A percentile compares a stretch with the other conserved stretches of the same genome.
Conservation (phyloP, 2,888 invertebrate genomes). For the Trichogramma evanescens region DNA sequence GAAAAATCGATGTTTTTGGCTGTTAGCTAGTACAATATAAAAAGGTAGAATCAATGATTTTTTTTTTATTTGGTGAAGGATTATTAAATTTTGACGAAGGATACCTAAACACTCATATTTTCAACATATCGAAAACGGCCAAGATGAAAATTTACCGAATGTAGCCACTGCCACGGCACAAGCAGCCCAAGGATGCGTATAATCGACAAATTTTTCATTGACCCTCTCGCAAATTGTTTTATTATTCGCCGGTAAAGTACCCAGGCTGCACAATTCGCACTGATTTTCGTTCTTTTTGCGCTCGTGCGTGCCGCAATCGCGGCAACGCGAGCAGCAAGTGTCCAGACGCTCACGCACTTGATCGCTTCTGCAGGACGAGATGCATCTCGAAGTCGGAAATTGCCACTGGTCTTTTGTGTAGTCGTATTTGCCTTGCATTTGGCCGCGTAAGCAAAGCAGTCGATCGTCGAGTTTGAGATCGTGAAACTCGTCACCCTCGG, state of each 20-base stretch:
- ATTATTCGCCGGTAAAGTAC: slow-evolving; percentile 40
- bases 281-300: slow-evolving; percentile 44
- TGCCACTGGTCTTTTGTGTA: slow-evolving; percentile 39
- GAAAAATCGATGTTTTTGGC: no score
- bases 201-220: slow-evolving; percentile 48
- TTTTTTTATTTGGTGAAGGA: no score
- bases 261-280: slow-evolving; percentile 48
- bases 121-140: not conserved
- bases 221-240: slow-evolving; percentile 45
- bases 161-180: slow-evolving; percentile 47
- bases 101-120: not conserved
- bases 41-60: no score
- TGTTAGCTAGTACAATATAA: no score
- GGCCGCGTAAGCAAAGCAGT: not conserved
- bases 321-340: slow-evolving; percentile 53
- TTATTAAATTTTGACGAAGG: no score
- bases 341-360: slow-evolving; percentile 46
- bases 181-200: slow-evolving; percentile 49
- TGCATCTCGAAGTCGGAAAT: slow-evolving; percentile 48
- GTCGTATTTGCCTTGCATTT: slow-evolving; percentile 12
- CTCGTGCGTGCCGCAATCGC: slow-evolving; percentile 47
- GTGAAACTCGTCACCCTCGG: not conserved
- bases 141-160: slow-evolving; percentile 27
- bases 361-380: slow-evolving; percentile 42
- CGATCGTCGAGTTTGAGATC: slow-evolving; percentile 6